Base-by-base conservation (phyloP, 2,888 invertebrate species). In the Eupsilia transversa region DNA sequence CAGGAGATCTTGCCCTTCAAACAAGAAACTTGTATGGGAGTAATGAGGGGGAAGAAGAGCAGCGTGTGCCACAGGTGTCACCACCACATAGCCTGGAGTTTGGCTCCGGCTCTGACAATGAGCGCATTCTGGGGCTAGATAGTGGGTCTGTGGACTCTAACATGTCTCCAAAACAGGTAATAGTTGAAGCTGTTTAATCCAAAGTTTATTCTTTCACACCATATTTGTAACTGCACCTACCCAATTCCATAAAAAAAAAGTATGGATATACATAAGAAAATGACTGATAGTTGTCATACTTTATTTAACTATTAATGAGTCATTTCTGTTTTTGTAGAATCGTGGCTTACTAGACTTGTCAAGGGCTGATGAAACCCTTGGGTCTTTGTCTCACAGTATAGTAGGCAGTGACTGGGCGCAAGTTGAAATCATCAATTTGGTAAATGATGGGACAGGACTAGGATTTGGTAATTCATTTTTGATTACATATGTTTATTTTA, bases 371-470 rank as follows among this genome's bases (percentile, higher is more conserved):
- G 97, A 96, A 83, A 95, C 96, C 66, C 84, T 96, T 57, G 93
- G 93, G 23, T 94, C 94, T 57, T 90, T 90, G 5, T 94, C 94
- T 20, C 91, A 94, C 78, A 96, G 94, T 83, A 95, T 96, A 80
- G 95, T 98, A 77, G 97, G 97, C 63, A 98, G 99, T 77, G 99
- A 99, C 95, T 99, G 99, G 98, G 99, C 99, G 33, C 99, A 99
- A 96, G 98, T 99, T 88, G 99, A 99, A 97, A 98, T 99, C 77
- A 99, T 99, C 89, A 99, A 99, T 93, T 97, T 99, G 83, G 98
- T 99, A 63, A 99, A 99, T 95, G 99, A 99, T 97, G 99, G 99
- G 80, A 98, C 99, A 77, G 99, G 99, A 46, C 97, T 99, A 87
- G 99, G 99, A 56, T 99, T 99, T 96, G 99, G 99, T 91, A 92